A percentile compares a stretch with the other conserved stretches of the same genome.
Evolutionary conservation across 2,888 invertebrate species (phyloP).

Genomic region (Cetonia aurata): DNA sequence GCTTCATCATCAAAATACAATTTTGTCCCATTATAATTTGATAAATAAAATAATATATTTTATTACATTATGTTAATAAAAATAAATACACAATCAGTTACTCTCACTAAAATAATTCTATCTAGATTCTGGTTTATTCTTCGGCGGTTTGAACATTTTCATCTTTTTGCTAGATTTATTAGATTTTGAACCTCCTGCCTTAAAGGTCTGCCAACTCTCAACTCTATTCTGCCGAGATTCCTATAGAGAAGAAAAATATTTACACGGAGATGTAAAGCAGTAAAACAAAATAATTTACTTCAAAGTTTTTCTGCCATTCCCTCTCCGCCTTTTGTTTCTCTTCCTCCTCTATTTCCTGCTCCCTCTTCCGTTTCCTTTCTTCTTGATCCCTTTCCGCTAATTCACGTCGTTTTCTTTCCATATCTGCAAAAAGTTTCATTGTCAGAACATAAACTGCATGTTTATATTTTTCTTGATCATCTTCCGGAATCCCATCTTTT

Average conservation of each 20-base stretch:
- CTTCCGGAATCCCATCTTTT: constrained; percentile 87
- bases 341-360: constrained; percentile 93
- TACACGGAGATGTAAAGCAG: neutral
- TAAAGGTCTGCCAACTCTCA: constrained; percentile 93
- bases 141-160: constrained; percentile 90
- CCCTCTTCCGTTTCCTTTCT: constrained; percentile 93
- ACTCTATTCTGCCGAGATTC: constrained; percentile 93
- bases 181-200: constrained; percentile 73
- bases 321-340: constrained; percentile 90
- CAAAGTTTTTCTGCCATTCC: constrained; percentile 99
- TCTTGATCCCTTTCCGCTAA: constrained; percentile 92
- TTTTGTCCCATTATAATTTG: constrained; percentile 11
- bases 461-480: constrained; percentile 86
- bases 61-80: constrained; percentile 19
- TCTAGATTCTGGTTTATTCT: constrained; percentile 93
- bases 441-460: constrained; percentile 98
- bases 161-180: constrained; percentile 86
- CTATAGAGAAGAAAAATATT: constrained; percentile 65
- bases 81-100: constrained; percentile 38
- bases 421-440: constrained; percentile 96
- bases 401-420: constrained; percentile 91
- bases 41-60: constrained; percentile 37
- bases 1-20: constrained; percentile 20
- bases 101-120: constrained; percentile 65
- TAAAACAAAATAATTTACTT: constrained; percentile 69